phyloP scores from a whole-genome alignment of 2,113 vertebrate species.

The Apteryx mantelli region DNA sequence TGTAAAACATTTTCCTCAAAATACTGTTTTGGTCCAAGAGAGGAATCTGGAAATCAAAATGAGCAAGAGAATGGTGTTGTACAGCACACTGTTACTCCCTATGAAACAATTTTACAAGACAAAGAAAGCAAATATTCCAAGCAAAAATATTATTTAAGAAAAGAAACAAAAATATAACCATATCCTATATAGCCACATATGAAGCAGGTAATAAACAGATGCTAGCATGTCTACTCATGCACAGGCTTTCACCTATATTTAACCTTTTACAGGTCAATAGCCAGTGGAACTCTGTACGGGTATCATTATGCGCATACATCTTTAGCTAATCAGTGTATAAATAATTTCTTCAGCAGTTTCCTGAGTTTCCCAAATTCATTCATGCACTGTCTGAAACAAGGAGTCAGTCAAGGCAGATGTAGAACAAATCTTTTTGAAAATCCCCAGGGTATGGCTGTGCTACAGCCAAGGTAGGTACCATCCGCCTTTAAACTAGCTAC shows the following conservation, averaged over 20 bases:
- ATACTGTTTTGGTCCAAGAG: neutral
- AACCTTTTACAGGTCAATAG: neutral
- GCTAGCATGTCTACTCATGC: too few relatives aligned
- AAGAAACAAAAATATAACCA: neutral
- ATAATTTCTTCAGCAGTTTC: neutral
- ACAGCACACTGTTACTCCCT: neutral
- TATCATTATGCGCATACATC: accelerated
- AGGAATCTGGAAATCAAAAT: neutral
- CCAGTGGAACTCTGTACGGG: accelerated
- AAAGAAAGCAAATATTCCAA: neutral
- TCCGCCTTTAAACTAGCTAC: neutral
- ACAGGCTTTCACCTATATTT: neutral
- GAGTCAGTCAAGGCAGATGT: neutral
- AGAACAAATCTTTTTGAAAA: neutral
- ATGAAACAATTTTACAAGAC: neutral
- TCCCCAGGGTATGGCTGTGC: neutral
- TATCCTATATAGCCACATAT: neutral
- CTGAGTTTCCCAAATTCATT: neutral
- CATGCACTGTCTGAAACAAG: neutral
- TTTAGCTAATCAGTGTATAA: neutral
- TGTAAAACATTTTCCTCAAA: neutral
- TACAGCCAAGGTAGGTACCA: neutral
- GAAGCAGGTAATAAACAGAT: neutral
- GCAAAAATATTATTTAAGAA: neutral
- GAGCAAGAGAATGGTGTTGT: neutral